Base-by-base conservation (phyloP, 2,113 vertebrate genomes). In the Boleophthalmus pectinirostris region DNA sequence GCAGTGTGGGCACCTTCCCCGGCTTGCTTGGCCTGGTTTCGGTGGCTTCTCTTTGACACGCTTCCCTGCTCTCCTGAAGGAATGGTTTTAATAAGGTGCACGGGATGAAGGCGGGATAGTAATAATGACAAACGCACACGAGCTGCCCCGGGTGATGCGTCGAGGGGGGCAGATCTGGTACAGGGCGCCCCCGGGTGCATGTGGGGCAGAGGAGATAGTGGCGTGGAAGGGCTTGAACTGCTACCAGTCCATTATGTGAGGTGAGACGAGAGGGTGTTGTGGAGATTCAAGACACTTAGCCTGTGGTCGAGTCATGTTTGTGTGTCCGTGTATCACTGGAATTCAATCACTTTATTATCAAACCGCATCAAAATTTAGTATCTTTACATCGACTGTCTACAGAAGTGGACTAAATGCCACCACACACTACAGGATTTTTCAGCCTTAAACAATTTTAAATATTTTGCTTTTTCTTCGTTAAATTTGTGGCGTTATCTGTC, bases 51-150 rank as follows among this genome's bases (percentile, higher is more conserved):
- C 94, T 93, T 91, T 92, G 94, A 94, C 94, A 95, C 92, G 93
- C 90, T 95, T 93, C 90, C 94, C 94, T 94, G 93, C 94, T 88
- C 92, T 94, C 92, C 95, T 94, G 94, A 94, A 95, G 93, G 93
- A 95, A 95, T 96, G 95, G 94, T 90, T 96, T 95, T 97, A 96
- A 96, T 97, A 96, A 96, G 95, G 94, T 82, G 89, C 91, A 93
- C 92, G 82, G 68, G 82, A 87, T 84, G 82, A 83, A 91, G 94
- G 93, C 85, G 84, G 56, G 56, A 58, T 14, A 14, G 90, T 85
- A 86, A 90, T 94, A 93, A 94, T 93, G 93, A 93, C 94, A 92
- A 85, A 82, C 90, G 90, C 92, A 93, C 92, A 68, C 85, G 73
- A 80, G 70, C 0, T 0, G 78, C 87, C 87, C 76, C 83, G 81